Evolutionary conservation across 1,140 invertebrate species (phyloP).

Genomic region (Drosophila burlai): DNA sequence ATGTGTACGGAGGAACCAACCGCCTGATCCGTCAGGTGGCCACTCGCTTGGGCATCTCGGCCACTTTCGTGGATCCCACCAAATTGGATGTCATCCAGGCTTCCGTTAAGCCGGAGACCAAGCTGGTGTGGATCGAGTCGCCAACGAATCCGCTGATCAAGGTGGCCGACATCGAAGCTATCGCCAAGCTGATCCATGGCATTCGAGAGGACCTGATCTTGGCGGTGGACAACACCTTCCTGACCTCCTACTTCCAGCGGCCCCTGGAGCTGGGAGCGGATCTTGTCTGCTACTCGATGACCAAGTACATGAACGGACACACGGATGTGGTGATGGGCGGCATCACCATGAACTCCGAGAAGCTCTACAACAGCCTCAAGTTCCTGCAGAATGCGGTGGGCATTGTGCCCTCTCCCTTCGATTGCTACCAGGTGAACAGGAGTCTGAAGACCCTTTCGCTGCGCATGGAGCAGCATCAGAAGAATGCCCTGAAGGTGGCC

Average conservation of each 20-base stretch:
- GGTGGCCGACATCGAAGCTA: constrained; percentile 94
- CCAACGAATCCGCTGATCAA: constrained; percentile 99
- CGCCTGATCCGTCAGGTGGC: constrained; percentile 87
- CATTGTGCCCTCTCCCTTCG: constrained; percentile 97
- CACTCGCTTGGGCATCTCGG: constrained; percentile 89
- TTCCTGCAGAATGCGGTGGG: constrained; percentile 97
- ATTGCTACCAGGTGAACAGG: constrained; percentile 97
- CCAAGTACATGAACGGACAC: constrained; percentile 99
- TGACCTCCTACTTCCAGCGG: constrained; percentile 97
- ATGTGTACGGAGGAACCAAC: constrained; percentile 98
- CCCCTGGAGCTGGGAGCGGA: constrained; percentile 97
- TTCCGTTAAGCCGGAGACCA: constrained; percentile 93
- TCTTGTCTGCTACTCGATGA: constrained; percentile 96
- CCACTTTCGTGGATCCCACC: constrained; percentile 93
- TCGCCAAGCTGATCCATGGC: constrained; percentile 88
- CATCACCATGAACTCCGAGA: constrained; percentile 90
- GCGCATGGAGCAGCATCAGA: constrained; percentile 95
- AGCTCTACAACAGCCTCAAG: constrained; percentile 90
- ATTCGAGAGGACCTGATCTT: constrained; percentile 89
- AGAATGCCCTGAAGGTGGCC: constrained; percentile 91
- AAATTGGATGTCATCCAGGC: constrained; percentile 89
- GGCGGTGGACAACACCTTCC: constrained; percentile 98
- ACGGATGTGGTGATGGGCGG: constrained; percentile 99
- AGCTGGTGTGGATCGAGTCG: constrained; percentile 98
- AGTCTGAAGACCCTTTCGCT: constrained; percentile 97